Conservation (phyloP, 2,113 vertebrate genomes). For the Ramphastos sulfuratus region DNA sequence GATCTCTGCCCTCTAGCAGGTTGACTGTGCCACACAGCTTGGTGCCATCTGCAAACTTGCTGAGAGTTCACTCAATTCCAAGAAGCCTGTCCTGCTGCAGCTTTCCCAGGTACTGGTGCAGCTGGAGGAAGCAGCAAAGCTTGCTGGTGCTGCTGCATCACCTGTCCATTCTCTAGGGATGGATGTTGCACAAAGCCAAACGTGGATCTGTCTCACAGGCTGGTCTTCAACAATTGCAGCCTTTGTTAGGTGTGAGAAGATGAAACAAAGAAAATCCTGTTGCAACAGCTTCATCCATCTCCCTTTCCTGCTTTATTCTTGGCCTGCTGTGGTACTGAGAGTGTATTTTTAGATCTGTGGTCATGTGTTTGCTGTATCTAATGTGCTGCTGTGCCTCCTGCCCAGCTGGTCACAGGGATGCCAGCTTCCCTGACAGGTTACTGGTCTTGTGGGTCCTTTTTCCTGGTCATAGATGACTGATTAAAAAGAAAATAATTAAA, state of each 20-base stretch:
- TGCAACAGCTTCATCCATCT: not conserved
- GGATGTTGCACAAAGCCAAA: not conserved
- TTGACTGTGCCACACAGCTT: too few species aligned
- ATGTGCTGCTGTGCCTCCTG: not conserved
- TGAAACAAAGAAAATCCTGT: conserved; percentile 15
- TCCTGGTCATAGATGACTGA: accelerated
- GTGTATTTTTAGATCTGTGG: conserved; percentile 74
- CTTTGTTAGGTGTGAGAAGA: not conserved
- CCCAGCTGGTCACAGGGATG: not conserved
- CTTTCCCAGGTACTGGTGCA: not conserved
- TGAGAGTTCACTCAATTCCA: too few species aligned
- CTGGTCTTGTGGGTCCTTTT: not conserved
- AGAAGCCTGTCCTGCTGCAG: not conserved
- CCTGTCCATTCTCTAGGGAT: not conserved
- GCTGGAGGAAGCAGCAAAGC: not conserved
- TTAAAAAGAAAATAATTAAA: not conserved
- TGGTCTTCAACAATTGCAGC: not conserved
- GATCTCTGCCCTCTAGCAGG: too few species aligned
- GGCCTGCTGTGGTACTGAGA: conserved; percentile 56
- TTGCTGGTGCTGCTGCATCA: not conserved
- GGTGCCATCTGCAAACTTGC: too few species aligned
- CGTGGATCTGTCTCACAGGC: not conserved
- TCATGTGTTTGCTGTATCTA: conserved; percentile 73
- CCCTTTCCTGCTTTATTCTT: conserved; percentile 44
- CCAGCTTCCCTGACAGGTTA: not conserved